These are phyloP conservation scores for Phylloscopus collybita DNA, from an alignment of 2,797 vertebrate genomes.

Conservation along the genomic window DNA sequence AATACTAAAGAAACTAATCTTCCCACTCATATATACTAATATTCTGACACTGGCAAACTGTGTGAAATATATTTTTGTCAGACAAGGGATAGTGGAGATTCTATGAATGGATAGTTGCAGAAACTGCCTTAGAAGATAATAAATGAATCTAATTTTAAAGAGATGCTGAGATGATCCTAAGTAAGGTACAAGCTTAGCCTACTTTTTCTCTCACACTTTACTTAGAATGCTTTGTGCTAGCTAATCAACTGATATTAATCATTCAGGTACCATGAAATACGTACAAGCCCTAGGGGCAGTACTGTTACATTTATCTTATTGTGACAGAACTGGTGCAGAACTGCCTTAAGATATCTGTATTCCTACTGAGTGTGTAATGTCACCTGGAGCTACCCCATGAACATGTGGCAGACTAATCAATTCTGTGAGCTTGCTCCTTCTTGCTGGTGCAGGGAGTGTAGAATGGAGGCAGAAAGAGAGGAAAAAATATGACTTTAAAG, in stretches of 20 bases:
- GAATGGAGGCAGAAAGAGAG: neutral
- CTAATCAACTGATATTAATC: constrained; percentile 63
- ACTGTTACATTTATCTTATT: constrained; percentile 47
- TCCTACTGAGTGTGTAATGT: neutral
- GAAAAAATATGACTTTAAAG: neutral
- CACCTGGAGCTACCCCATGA: constrained; percentile 21
- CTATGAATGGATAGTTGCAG: neutral
- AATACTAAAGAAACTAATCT: neutral
- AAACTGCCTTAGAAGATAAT: neutral
- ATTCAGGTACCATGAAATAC: constrained; percentile 26
- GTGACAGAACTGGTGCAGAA: constrained; percentile 64
- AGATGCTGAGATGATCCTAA: neutral
- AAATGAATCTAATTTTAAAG: constrained; percentile 33
- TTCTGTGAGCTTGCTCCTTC: neutral
- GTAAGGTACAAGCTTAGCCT: constrained; percentile 17
- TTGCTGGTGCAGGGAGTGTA: neutral
- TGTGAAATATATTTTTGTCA: neutral
- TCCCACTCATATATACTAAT: neutral
- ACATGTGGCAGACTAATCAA: constrained; percentile 14
- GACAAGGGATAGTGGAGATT: neutral
- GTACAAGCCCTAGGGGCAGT: neutral
- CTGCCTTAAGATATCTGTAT: constrained; percentile 28
- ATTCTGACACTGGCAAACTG: neutral
- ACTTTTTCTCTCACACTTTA: constrained; percentile 34
- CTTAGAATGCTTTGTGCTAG: constrained; percentile 14